Conservation (phyloP, 2,797 vertebrate genomes). For the Sciaenops ocellatus region DNA sequence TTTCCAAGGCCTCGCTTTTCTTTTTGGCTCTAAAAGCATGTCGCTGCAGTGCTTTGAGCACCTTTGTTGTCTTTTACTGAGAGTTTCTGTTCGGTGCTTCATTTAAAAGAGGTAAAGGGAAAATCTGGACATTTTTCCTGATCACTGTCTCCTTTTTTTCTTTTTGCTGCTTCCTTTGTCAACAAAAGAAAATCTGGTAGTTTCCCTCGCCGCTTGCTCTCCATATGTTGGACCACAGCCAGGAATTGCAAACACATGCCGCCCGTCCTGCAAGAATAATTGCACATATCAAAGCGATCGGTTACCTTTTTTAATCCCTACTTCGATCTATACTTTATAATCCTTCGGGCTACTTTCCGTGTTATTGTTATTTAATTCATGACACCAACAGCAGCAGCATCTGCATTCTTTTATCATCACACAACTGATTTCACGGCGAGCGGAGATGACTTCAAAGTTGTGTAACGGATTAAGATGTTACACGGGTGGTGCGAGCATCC, state of each 20-base stretch:
- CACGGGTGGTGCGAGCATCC: constrained; percentile 34
- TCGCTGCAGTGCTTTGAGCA: constrained; percentile 13
- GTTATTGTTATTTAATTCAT: constrained; percentile 35
- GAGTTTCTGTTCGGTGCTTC: constrained; percentile 33
- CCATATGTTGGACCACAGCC: constrained; percentile 24
- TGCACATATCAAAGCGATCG: constrained; percentile 23
- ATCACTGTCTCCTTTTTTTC: background rate
- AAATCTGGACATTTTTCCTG: background rate
- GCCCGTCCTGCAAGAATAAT: background rate
- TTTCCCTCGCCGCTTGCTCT: background rate
- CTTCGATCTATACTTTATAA: constrained; percentile 22
- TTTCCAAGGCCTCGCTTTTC: constrained; percentile 48
- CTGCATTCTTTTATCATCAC: constrained; percentile 28
- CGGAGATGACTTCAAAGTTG: constrained; percentile 31
- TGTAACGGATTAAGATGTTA: constrained; percentile 39
- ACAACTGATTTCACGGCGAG: constrained; percentile 32
- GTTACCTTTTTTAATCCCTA: background rate
- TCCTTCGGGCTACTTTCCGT: constrained; percentile 14
- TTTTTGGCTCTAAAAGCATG: constrained; percentile 45
- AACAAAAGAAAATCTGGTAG: constrained; percentile 34
- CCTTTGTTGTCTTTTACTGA: constrained; percentile 44
- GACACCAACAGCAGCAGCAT: constrained; percentile 12
- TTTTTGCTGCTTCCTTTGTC: constrained; percentile 1
- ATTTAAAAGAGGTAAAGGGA: constrained; percentile 3
- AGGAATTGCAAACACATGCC: constrained; percentile 29